Evolutionary conservation across 2,113 vertebrate species (phyloP), one percentile per base, ranked within the genome.

Genomic region (Perccottus glenii): DNA sequence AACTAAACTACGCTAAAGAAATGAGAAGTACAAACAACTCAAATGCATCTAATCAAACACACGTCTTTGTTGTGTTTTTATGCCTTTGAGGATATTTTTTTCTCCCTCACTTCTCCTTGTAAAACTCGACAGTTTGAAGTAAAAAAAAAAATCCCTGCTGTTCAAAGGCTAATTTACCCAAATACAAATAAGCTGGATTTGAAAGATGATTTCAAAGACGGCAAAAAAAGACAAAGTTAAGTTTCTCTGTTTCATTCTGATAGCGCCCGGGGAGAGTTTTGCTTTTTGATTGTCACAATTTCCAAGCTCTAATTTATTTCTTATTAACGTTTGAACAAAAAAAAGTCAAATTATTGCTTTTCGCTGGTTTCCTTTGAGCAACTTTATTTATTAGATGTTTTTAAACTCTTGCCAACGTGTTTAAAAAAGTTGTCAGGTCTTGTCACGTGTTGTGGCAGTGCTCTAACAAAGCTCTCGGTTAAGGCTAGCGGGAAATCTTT

Each of bases 141-240:
- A 58, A 45, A 74, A 61, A 67, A 74, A 65, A 63, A 66, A 44
- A 66, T 64, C 64, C 44, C 70, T 55, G 46, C 49, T 45, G 58
- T 87, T 89, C 84, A 89, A 85, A 88, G 74, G 69, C 51, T 69
- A 78, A 80, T 84, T 87, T 83, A 70, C 51, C 33, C 71, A 81
- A 87, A 88, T 76, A 82, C 55, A 86, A 88, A 86, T 73, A 73
- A 81, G 63, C 63, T 16, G 47, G 12, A 65, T 79, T 85, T 86
- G 61, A 75, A 80, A 78, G 63, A 66, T 43, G 52, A 77, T 61
- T 78, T 86, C 64, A 82, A 70, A 74, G 64, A 50, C 12, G 8
- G n/a, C 4, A 19, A 11, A 59, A 60, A 65, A 58, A 63, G 66
- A 73, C 46, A 67, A 72, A 75, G 63, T 77, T 69, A 87, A 85